Percentiles rank a stretch among this genome's conserved stretches.
These are phyloP conservation scores for Rhodeus uyekii DNA, from an alignment of 2,797 vertebrate species.

Conservation along the genomic window DNA sequence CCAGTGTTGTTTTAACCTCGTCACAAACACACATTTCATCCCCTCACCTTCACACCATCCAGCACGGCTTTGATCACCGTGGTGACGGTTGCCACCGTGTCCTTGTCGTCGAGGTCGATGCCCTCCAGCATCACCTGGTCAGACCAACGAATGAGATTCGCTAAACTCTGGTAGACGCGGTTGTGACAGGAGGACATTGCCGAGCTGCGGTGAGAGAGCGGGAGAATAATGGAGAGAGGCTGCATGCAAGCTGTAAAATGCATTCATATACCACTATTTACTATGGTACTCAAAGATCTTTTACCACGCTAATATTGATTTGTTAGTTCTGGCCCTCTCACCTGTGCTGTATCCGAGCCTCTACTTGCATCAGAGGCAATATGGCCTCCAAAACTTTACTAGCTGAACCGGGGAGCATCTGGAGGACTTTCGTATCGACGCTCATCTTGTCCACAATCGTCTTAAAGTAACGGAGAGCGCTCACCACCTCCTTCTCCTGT, in stretches of 20 bases:
- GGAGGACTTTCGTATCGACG: conserved; percentile 93
- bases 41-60: conserved; percentile 93
- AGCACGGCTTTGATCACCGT: conserved; percentile 96
- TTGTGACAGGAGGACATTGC: conserved; percentile 95
- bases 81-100: conserved; percentile 89
- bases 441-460: conserved; percentile 99
- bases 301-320: not conserved
- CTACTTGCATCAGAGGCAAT: conserved; percentile 90
- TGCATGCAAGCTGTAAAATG: not conserved
- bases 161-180: conserved; percentile 95
- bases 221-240: not conserved
- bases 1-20: conserved; percentile 24
- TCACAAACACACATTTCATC: not conserved
- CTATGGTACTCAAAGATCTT: not conserved
- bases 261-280: not conserved
- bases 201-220: conserved; percentile 73
- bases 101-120: conserved; percentile 94
- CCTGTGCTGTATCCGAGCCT: conserved; percentile 92
- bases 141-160: conserved; percentile 97
- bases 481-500: conserved; percentile 97
- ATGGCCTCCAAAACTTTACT: conserved; percentile 97
- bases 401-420: conserved; percentile 97
- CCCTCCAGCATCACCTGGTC: conserved; percentile 98
- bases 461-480: conserved; percentile 96
- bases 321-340: conserved; percentile 56